These are phyloP conservation scores for Xylocopa sonorina DNA, from an alignment of 1,140 invertebrate genomes.

Conservation along the genomic window DNA sequence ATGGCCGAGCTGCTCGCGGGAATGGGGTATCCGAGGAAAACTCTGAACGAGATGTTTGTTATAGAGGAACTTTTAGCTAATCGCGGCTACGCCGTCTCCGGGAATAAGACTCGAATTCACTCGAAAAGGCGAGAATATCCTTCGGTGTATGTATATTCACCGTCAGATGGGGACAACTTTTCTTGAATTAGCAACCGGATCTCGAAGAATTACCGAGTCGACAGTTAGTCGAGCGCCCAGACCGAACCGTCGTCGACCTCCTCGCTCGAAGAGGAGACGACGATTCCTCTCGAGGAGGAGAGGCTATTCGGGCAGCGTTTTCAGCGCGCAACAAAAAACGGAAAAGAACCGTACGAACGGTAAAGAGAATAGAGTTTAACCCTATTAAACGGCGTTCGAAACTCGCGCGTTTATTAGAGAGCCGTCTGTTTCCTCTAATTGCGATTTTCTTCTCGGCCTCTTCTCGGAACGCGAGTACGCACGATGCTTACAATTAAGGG, in stretches of 20 bases:
- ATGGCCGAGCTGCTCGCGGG: not conserved
- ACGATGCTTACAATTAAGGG: not conserved
- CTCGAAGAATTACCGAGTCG: conserved; percentile 1
- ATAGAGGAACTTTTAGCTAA: conserved; percentile 53
- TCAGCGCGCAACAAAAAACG: too few relatives aligned
- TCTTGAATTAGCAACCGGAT: conserved; percentile 17
- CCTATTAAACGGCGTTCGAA: not conserved
- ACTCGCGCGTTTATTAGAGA: not conserved
- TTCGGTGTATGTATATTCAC: conserved; percentile 1
- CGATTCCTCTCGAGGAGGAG: not conserved
- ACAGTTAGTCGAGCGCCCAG: not conserved
- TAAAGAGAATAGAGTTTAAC: not conserved
- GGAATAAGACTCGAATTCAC: conserved; percentile 33
- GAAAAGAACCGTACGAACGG: not conserved
- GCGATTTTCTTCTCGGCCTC: not conserved
- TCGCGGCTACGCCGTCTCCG: conserved; percentile 12
- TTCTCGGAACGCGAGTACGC: not conserved
- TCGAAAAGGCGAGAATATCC: conserved; percentile 32
- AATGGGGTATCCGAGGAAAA: conserved; percentile 51
- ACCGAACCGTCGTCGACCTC: not conserved
- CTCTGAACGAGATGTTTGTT: conserved; percentile 59
- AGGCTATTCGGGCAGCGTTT: too few relatives aligned
- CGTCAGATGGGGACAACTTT: conserved; percentile 32
- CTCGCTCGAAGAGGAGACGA: not conserved
- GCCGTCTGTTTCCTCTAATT: too few relatives aligned